phyloP scores from a whole-genome alignment of 2,888 invertebrate species.

The Erebia palarica region DNA sequence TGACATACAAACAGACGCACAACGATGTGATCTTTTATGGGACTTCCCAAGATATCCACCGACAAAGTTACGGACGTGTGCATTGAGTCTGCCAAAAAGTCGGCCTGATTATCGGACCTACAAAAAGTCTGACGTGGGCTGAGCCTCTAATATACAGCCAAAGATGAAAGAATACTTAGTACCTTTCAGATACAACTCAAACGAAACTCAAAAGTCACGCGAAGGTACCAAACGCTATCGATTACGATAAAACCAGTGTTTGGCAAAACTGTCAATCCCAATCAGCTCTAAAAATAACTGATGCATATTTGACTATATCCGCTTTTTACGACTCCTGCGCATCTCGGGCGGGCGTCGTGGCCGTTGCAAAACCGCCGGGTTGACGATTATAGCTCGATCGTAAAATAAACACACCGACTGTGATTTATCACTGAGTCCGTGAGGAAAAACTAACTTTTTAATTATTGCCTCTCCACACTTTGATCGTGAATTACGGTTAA shows the following conservation, averaged over 20 bases:
- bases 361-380: constrained; percentile 74
- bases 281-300: constrained; percentile 66
- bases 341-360: constrained; percentile 52
- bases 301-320: constrained; percentile 69
- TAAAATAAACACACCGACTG: constrained; percentile 74
- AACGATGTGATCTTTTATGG: too few relatives aligned
- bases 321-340: constrained; percentile 72
- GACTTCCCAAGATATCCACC: too few relatives aligned
- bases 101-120: too few relatives aligned
- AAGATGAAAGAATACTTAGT: too few relatives aligned
- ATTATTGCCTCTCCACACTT: constrained; percentile 23
- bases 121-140: too few relatives aligned
- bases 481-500: constrained; percentile 19
- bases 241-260: constrained; percentile 17
- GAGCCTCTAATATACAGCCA: too few relatives aligned
- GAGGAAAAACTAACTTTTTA: constrained; percentile 48
- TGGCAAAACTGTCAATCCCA: constrained; percentile 37
- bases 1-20: too few relatives aligned
- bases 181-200: not conserved
- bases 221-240: constrained; percentile 1
- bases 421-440: constrained; percentile 76
- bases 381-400: constrained; percentile 77
- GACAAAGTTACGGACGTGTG: too few relatives aligned
- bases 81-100: too few relatives aligned
- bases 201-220: not conserved